phyloP scores from a whole-genome alignment of 2,113 vertebrate genomes.

The Clupea harengus region DNA sequence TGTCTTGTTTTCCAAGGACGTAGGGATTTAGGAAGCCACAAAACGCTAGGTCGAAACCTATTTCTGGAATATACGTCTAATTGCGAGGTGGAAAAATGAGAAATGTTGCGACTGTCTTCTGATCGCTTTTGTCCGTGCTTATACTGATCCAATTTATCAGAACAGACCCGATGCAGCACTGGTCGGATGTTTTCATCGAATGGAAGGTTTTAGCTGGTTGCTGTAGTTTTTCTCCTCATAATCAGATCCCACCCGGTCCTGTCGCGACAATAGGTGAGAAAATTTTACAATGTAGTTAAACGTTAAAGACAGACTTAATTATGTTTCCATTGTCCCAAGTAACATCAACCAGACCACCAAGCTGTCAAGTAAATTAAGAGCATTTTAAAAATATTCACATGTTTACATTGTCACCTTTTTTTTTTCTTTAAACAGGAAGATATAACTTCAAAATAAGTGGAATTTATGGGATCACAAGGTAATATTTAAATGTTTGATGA shows the following conservation, averaged over 20 bases:
- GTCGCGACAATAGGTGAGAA: slow-evolving; percentile 64
- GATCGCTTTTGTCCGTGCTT: background rate
- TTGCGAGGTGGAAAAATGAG: background rate
- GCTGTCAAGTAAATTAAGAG: background rate
- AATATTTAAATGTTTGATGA: slow-evolving; percentile 33
- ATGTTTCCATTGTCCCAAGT: background rate
- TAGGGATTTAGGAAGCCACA: background rate
- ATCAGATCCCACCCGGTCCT: slow-evolving; percentile 43
- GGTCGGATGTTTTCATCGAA: slow-evolving; percentile 42
- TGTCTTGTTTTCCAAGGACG: slow-evolving; percentile 26
- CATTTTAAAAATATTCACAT: background rate
- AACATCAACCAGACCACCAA: background rate
- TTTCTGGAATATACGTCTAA: background rate
- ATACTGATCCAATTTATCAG: background rate
- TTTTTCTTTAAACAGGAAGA: slow-evolving; percentile 49
- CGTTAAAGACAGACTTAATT: background rate
- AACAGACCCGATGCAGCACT: slow-evolving; percentile 33
- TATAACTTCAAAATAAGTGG: slow-evolving; percentile 58
- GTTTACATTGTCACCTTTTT: slow-evolving; percentile 36
- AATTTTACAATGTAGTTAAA: background rate
- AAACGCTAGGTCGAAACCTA: background rate
- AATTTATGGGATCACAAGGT: slow-evolving; percentile 81
- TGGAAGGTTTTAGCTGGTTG: slow-evolving; percentile 25
- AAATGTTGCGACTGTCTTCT: background rate
- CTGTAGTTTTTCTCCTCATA: slow-evolving; percentile 31